phyloP scores from a whole-genome alignment of 1,140 invertebrate genomes.

The Piezodorus guildinii region DNA sequence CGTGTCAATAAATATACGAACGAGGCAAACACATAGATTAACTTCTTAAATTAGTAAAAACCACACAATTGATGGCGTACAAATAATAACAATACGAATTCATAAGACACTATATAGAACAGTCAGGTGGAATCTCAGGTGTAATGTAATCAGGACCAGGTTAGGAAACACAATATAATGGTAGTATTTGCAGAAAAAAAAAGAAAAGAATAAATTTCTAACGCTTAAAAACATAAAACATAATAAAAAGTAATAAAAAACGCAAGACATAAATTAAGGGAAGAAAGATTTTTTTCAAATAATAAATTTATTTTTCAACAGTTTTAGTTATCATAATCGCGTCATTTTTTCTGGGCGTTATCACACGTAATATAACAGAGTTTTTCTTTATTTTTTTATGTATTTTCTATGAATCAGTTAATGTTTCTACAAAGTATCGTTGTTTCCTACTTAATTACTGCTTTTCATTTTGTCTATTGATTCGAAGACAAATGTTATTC shows the following conservation, averaged over 20 bases:
- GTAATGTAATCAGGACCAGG: slow-evolving; percentile 14
- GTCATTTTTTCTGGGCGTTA: background rate
- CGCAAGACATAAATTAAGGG: background rate
- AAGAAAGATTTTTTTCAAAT: background rate
- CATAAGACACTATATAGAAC: background rate
- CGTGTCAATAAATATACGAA: background rate
- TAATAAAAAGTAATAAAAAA: background rate
- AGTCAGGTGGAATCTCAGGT: slow-evolving; percentile 15
- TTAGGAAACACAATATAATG: slow-evolving; percentile 3
- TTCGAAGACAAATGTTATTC: too few relatives aligned
- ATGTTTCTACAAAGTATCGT: too few relatives aligned
- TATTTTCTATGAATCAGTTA: too few relatives aligned
- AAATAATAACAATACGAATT: background rate
- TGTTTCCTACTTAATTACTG: too few relatives aligned
- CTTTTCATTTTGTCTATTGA: too few relatives aligned
- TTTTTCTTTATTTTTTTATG: too few relatives aligned
- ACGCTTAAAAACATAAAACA: background rate
- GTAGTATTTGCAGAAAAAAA: background rate
- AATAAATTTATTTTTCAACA: background rate
- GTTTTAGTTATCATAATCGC: slow-evolving; percentile 2
- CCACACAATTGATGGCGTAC: background rate
- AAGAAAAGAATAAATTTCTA: background rate
- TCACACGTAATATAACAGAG: too few relatives aligned
- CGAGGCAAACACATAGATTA: too few relatives aligned
- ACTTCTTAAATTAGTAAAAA: too few relatives aligned